Evolutionary conservation across 1,140 invertebrate species (phyloP), one percentile per base, ranked within the genome.

Genomic region (Drepana arcuata): DNA sequence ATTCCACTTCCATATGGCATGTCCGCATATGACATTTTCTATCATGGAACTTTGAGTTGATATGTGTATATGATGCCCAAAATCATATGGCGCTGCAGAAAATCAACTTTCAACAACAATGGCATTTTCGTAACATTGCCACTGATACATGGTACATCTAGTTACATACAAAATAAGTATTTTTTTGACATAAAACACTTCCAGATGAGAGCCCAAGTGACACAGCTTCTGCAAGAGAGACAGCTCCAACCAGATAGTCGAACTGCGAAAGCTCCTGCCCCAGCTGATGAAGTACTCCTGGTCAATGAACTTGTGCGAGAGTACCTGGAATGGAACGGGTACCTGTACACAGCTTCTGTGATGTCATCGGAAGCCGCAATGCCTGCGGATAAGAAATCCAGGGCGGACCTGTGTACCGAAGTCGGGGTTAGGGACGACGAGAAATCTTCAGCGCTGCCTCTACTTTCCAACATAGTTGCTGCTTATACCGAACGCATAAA

Each of bases 251-350:
- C 1, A 9, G 13, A 14, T 2, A 18, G 26, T 3, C 36, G 27
- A 5, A 16, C 14, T 7, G 6, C 32, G 1, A 46, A 48, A 3
- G 47, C 72, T 0, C 75, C 82, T 0, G 38, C 61, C 36, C 72
- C 84, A 2, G 63, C 78, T 1, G 66, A 79, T 0, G 85, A 86
- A 48, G 84, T 84, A 1, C 56, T 78, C 16, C 44, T 86, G 2
- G 75, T 85, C 16, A 86, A 86, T 34, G 84, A 85, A 30, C 47
- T 86, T 0, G 69, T 86, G 2, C 66, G 82, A 24, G 85, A 86
- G 39, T 86, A 86, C 38, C 48, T 86, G 2, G 67, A 77, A 25
- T 86, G 85, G 85, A 86, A 86, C 39, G 85, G 85, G 0, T 86
- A 86, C 39, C 46, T 86, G 2, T 86, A 86, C 28, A 84, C 82